Evolutionary conservation across 2,797 vertebrate genomes (phyloP).

Genomic region (Girardinus metallicus): DNA sequence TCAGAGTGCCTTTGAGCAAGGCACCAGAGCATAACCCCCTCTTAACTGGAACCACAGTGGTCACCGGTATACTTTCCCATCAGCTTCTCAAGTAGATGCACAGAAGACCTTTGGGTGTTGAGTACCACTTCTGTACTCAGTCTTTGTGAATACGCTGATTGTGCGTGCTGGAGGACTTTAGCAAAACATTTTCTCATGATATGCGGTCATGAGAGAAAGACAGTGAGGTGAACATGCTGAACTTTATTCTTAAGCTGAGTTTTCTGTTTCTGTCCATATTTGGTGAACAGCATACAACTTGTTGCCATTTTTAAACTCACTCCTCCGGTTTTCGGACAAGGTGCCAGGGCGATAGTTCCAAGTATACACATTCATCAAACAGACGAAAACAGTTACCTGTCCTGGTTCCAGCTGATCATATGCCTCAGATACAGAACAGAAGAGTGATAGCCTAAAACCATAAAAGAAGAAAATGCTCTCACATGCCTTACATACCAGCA

Average conservation of each 20-base stretch:
- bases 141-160: background rate
- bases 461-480: background rate
- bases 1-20: slow-evolving; percentile 43
- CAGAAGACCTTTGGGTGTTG: background rate
- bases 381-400: slow-evolving; percentile 10
- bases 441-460: background rate
- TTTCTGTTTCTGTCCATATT: slow-evolving; percentile 24
- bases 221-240: background rate
- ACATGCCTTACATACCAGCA: background rate
- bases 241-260: slow-evolving; percentile 5
- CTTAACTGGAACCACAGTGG: slow-evolving; percentile 22
- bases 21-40: slow-evolving; percentile 38
- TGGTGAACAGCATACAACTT: slow-evolving; percentile 19
- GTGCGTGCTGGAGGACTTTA: background rate
- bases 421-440: background rate
- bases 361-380: slow-evolving; percentile 11
- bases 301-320: slow-evolving; percentile 11
- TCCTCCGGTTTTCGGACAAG: background rate
- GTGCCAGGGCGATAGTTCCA: slow-evolving; percentile 4
- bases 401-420: slow-evolving; percentile 2
- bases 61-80: slow-evolving; percentile 3
- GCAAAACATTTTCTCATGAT: background rate
- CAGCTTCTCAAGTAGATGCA: background rate
- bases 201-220: background rate
- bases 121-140: slow-evolving; percentile 1